Evolutionary conservation across 2,113 vertebrate species (phyloP).

Genomic region (Oryzias melastigma): DNA sequence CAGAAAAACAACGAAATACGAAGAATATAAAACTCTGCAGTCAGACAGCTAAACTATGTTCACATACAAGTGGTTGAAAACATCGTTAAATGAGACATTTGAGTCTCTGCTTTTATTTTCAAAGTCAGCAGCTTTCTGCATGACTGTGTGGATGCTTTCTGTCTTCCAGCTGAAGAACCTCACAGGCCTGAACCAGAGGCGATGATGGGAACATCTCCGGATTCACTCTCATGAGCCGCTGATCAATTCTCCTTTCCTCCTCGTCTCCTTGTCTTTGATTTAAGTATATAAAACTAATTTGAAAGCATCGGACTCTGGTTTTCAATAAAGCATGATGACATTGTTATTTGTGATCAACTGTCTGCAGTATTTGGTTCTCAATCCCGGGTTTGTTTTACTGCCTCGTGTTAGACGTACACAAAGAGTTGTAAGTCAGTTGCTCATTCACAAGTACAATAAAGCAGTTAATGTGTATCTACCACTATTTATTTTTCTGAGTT

Average conservation of each 20-base stretch:
- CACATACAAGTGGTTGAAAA: too few species aligned
- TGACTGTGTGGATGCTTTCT: too few species aligned
- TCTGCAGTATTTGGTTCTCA: background rate
- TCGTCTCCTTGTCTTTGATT: slow-evolving; percentile 2
- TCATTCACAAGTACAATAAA: slow-evolving; percentile 46
- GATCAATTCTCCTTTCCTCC: slow-evolving; percentile 3
- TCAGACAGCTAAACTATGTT: too few species aligned
- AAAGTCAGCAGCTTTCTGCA: too few species aligned
- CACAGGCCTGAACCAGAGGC: slow-evolving; percentile 76
- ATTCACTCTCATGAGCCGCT: slow-evolving; percentile 3
- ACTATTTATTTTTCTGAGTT: background rate
- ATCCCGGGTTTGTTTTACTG: slow-evolving; percentile 1
- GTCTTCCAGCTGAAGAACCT: slow-evolving; percentile 79
- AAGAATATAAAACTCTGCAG: too few species aligned
- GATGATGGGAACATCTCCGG: slow-evolving; percentile 56
- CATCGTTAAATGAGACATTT: too few species aligned
- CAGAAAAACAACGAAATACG: too few species aligned
- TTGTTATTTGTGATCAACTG: background rate
- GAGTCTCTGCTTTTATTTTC: too few species aligned
- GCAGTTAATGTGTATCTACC: slow-evolving; percentile 26
- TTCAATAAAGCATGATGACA: slow-evolving; percentile 5
- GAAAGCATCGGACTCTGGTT: slow-evolving; percentile 1
- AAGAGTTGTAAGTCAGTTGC: slow-evolving; percentile 16
- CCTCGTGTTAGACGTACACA: slow-evolving; percentile 10
- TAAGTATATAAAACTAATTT: slow-evolving; percentile 1